Percentiles rank a stretch among this genome's conserved stretches.
phyloP scores from a whole-genome alignment of 2,797 vertebrate genomes.

The Xiphophorus birchmanni region DNA sequence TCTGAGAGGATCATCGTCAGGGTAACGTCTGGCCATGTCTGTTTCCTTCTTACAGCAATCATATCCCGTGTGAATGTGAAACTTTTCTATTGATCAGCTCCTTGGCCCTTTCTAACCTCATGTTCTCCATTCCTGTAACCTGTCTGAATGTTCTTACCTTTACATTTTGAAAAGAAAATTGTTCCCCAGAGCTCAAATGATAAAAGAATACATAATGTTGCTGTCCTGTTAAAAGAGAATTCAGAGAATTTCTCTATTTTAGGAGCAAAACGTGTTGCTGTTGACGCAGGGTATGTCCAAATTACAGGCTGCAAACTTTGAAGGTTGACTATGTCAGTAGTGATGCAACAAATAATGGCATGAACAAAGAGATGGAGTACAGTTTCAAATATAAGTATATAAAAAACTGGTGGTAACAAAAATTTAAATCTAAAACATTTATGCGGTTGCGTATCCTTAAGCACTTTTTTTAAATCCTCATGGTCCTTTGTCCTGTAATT shows the following conservation, averaged over 20 bases:
- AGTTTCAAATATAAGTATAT: neutral
- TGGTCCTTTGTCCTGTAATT: neutral
- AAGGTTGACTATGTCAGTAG: neutral
- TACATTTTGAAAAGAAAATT: neutral
- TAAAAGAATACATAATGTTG: neutral
- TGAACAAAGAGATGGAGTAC: neutral
- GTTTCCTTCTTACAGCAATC: conserved; percentile 81
- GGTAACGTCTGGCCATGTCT: conserved; percentile 89
- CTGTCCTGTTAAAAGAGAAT: conserved; percentile 17
- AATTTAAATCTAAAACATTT: neutral
- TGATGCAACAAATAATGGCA: neutral
- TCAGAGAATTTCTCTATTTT: neutral
- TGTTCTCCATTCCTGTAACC: conserved; percentile 21
- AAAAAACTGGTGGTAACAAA: neutral
- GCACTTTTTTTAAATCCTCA: neutral
- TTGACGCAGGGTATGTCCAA: neutral
- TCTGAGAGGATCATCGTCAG: conserved; percentile 99
- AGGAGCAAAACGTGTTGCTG: neutral
- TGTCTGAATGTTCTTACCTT: conserved; percentile 25
- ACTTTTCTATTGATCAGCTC: conserved; percentile 40
- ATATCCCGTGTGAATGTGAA: conserved; percentile 68
- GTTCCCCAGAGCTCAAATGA: conserved; percentile 8
- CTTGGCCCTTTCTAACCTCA: conserved; percentile 17
- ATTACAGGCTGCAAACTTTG: neutral
- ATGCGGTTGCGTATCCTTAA: neutral